Evolutionary conservation across 2,888 invertebrate genomes (phyloP), one percentile per base, ranked within the genome.

Genomic region (Euplexia lucipara): DNA sequence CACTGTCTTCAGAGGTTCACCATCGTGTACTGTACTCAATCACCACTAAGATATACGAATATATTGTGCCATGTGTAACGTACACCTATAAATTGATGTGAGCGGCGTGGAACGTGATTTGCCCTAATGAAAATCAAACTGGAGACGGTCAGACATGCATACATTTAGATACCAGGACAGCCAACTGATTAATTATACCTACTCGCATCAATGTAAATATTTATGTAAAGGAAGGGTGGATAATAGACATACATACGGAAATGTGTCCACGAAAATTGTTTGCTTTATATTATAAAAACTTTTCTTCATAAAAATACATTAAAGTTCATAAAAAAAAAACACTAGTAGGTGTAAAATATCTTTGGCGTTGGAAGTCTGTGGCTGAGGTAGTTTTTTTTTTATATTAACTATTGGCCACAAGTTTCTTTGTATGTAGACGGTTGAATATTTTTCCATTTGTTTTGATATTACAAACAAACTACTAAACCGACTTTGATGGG

Each of bases 121-220:
- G 73, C 64, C 79, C 62, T 80, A 80, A 80, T 83, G 75, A 82
- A 80, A 83, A 76, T 81, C 81, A 85, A 83, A 83, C 82, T 74
- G 58, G 75, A 78, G 82, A 76, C 74, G 73, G 70, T 67, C 67
- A 72, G 65, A 76, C 75, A 70, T 67, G 83, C 82, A 84, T 82
- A 83, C 78, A 79, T 85, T 82, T 74, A 80, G 76, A 79, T 78
- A 78, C 72, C 60, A 42, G 41, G 59, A 69, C 66, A 58, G 66
- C 52, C 9, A 30, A 57, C 58, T 80, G 82, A 82, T 82, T 82
- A 77, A 82, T 82, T 73, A 73, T 68, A 67, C 51, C 63, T 47
- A 56, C 44, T 49, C 45, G 32, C 20, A 45, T 54, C 22, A 51
- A 76, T 44, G 66, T 61, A 41, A 64, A 76, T 76, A 76, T 59